Conservation (phyloP, 2,797 vertebrate species). For the Erpetoichthys calabaricus region DNA sequence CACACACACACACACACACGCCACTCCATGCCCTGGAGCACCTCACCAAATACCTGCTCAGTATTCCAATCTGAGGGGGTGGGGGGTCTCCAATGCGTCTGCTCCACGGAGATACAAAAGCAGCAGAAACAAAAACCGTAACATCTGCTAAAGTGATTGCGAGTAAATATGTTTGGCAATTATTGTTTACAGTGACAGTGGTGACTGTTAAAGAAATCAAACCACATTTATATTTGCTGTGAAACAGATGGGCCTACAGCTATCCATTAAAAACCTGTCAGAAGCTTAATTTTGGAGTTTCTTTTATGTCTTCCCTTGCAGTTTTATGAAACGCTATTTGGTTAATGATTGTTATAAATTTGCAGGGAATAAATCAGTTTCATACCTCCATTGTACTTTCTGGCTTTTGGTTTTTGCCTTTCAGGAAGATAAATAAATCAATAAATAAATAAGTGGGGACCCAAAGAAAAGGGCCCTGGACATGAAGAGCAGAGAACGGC, state of each 20-base stretch:
- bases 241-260: conserved; percentile 71
- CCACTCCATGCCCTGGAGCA: conserved; percentile 48
- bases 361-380: conserved; percentile 45
- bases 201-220: conserved; percentile 68
- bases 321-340: conserved; percentile 39
- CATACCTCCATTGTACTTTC: conserved; percentile 31
- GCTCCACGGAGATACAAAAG: conserved; percentile 64
- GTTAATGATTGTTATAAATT: conserved; percentile 50
- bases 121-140: conserved; percentile 60
- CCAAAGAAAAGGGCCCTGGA: no score
- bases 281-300: conserved; percentile 57
- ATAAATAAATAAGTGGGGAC: no score
- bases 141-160: conserved; percentile 76
- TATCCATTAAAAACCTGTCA: conserved; percentile 75
- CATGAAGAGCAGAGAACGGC: no score
- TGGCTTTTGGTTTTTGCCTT: conserved; percentile 18
- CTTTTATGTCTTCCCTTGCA: conserved; percentile 54
- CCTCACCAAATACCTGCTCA: conserved; percentile 72
- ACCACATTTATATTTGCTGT: conserved; percentile 64
- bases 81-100: conserved; percentile 46
- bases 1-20: no score
- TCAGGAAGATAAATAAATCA: conserved; percentile 12
- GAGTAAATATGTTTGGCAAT: conserved; percentile 80
- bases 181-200: conserved; percentile 81
- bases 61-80: conserved; percentile 49